Base-by-base conservation (phyloP, 2,888 invertebrate genomes). In the Epicampocera succincta region DNA sequence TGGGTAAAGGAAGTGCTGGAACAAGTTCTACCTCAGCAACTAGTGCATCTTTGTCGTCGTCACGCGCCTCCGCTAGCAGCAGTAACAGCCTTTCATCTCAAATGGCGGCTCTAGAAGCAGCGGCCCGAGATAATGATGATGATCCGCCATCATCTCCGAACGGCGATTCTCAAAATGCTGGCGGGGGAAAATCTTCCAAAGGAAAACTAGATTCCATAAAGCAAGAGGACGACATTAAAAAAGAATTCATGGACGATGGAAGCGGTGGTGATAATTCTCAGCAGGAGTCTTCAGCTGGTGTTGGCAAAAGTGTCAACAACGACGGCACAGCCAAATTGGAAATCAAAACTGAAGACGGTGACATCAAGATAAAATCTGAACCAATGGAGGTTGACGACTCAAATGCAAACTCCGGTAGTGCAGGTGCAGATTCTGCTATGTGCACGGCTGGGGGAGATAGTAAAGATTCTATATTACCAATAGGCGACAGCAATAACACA, bases 31-130 rank as follows among this genome's bases (percentile, higher is more conserved):
- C 76, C 84, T 78, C 83, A 77, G 56, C 82, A 42, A 75, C 75
- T 42, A 81, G 66, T 46, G 60, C 84, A 50, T 73, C 77, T 8
- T 50, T 81, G 44, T 38, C 77, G 13, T 56, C 76, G 29, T 69
- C 85, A 6, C 84, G 87, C n/a, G 85, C 87, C n/a, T 65, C 82
- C 15, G 60, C 71, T 60, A 87, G 85, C 61, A 92, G 93, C 17
- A 91, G 91, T 50, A 91, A 90, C 52, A 90, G 91, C 75, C 92
- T 94, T 88, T 94, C 95, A 19, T 94, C 95, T 11, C 94, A 95
- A 89, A 94, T 94, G 93, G 94, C 95, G 13, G 95, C 95, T 4
- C 93, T 95, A 68, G 94, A 93, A 85, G 94, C 94, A 5, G 94
- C 95, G 4, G 93, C 94, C 0, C 92, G 94, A 33, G 94, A 94